Base-by-base conservation (phyloP, 2,113 vertebrate species). In the Boleophthalmus pectinirostris region DNA sequence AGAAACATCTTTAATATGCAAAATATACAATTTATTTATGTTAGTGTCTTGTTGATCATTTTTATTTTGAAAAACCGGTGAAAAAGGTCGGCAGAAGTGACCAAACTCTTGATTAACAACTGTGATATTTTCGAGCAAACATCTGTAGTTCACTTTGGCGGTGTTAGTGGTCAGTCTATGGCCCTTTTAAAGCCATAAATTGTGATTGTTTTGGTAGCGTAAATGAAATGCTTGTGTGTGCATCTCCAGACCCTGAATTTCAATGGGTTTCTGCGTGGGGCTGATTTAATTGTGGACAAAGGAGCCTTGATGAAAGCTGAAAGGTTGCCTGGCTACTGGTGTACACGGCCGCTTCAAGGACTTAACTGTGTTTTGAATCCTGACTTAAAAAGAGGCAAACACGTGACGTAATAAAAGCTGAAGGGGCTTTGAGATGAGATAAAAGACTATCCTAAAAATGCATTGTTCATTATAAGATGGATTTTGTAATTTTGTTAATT, bases 321-420 rank as follows among this genome's bases (percentile, higher is more conserved):
- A 95, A 92, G 92, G 95, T 96, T 96, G 95, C 94, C 4, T 92
- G 94, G 95, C 93, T 95, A 96, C 94, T 90, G 92, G 93, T 95
- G 93, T 66, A 70, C 76, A 93, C 90, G 94, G 90, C 91, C 88
- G 90, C 92, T 92, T 94, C 88, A 89, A 93, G 92, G 93, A 87
- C 93, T 87, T 25, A 78, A 90, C 87, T 92, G 90, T 87, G 84
- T 90, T 87, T 91, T 92, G 94, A 95, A 96, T 95, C 94, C 89
- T 92, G 94, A 93, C 87, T 75, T 84, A 79, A 85, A 75, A 56
- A 54, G 68, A 75, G 68, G 24, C 72, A 76, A 81, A 77, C 38
- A 78, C 61, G 29, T 77, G 81, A 75, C 43, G 69, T 71, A 58
- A 81, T 69, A 61, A 67, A 80, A 80, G 82, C 63, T 69, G 38